Base-by-base conservation (phyloP, 2,888 invertebrate species). In the Chorisops tibialis region DNA sequence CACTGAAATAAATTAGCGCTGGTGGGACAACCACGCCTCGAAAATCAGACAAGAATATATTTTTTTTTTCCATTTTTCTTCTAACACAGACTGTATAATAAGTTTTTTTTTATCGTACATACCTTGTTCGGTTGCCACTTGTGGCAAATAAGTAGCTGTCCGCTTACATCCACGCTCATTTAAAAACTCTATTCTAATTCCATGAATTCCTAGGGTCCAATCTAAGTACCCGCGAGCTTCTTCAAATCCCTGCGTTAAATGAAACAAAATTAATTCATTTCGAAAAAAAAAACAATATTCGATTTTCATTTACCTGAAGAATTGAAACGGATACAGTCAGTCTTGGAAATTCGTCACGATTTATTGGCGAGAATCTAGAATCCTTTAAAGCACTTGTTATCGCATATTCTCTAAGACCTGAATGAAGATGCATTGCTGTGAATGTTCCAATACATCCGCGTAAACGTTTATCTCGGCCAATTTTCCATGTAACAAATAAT, bases 361-460 rank as follows among this genome's bases (percentile, higher is more conserved):
- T 88, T 68, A 99, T 95, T 4, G 99, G 98, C 69, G 90, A 87
- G 81, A 99, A 99, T 37, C 99, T 88, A 30, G 95, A 94, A 81
- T 99, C 99, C 78, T 96, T 95, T 75, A 98, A 87, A 67, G 99
- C 99, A 82, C 97, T 97, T 68, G 97, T 97, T 72, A 96, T 87
- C 59, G 98, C 96, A 80, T 98, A 98, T 81, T 98, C 97, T 69
- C 94, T 85, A 68, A 98, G 85, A 66, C 97, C 95, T 74, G 89
- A 86, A 77, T 97, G 96, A 73, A 98, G 85, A 77, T 91, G 92
- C 88, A 96, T 92, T 61, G 96, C 92, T 78, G 93, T 95, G 79
- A 99, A 99, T 51, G 99, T 99, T 65, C 99, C 99, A 75, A 99
- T 99, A 81, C 99, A 99, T 54, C 99, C 99, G 68, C 99, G 87